These are phyloP conservation scores for Cantharis rufa DNA, from an alignment of 2,888 invertebrate genomes.

Conservation along the genomic window DNA sequence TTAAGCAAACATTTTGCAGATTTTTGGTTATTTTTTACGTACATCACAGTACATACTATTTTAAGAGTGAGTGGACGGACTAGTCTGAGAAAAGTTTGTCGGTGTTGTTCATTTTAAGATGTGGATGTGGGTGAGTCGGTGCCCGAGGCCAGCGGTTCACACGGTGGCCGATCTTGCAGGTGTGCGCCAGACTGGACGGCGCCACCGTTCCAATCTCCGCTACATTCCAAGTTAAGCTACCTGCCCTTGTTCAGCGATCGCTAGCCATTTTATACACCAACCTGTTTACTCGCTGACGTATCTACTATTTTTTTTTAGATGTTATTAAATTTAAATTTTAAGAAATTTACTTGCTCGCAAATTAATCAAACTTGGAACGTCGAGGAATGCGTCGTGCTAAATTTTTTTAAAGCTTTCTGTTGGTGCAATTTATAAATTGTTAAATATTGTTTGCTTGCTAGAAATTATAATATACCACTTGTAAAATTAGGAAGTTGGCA, in stretches of 20 bases:
- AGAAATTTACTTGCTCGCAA: not conserved
- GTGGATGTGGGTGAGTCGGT: slow-evolving; percentile 32
- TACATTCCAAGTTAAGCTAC: slow-evolving; percentile 39
- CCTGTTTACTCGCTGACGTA: not conserved
- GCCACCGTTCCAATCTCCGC: slow-evolving; percentile 44
- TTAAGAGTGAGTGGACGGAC: slow-evolving; percentile 10
- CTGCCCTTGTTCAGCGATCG: slow-evolving; percentile 34
- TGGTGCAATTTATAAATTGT: not conserved
- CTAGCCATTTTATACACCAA: slow-evolving; percentile 8
- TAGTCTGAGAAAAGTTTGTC: slow-evolving; percentile 24
- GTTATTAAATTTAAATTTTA: not conserved
- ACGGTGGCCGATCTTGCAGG: slow-evolving; percentile 52
- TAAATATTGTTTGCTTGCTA: not conserved
- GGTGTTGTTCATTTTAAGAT: slow-evolving; percentile 26
- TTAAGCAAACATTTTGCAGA: not conserved
- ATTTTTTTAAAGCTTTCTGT: not conserved
- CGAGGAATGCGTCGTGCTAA: too few relatives aligned
- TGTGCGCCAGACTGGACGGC: slow-evolving; percentile 55
- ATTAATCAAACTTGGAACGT: not conserved
- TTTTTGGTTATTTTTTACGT: not conserved
- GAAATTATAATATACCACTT: not conserved
- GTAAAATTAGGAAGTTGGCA: not conserved
- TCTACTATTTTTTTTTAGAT: not conserved
- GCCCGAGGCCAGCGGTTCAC: slow-evolving; percentile 43
- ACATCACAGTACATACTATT: too few relatives aligned